Conservation (phyloP, 1,140 invertebrate species). For the Planococcus citri region DNA sequence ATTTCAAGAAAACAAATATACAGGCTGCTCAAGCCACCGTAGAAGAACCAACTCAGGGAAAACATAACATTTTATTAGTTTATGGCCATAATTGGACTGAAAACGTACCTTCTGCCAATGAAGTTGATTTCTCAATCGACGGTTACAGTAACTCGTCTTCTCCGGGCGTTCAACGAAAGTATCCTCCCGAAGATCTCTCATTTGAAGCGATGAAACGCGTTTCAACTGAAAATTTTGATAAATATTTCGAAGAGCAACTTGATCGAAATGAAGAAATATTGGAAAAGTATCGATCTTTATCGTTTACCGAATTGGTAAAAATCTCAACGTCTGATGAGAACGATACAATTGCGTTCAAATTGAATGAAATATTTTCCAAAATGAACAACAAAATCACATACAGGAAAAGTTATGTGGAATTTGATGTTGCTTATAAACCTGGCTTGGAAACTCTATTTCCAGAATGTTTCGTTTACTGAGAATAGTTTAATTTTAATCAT, state of each 20-base stretch:
- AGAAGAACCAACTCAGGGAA: background rate
- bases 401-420: background rate
- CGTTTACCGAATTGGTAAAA: conserved; percentile 71
- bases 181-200: conserved; percentile 57
- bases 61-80: background rate
- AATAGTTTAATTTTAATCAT: background rate
- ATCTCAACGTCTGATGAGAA: conserved; percentile 24
- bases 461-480: conserved; percentile 73
- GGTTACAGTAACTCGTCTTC: background rate
- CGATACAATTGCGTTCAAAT: background rate
- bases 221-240: background rate
- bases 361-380: conserved; percentile 6
- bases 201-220: conserved; percentile 76
- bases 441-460: conserved; percentile 79
- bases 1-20: conserved; percentile 55
- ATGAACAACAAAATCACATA: background rate
- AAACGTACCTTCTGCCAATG: conserved; percentile 38
- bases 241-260: conserved; percentile 40
- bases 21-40: conserved; percentile 26
- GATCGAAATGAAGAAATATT: conserved; percentile 61
- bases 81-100: conserved; percentile 61
- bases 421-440: conserved; percentile 33
- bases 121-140: conserved; percentile 23
- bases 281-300: conserved; percentile 68
- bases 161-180: background rate